phyloP scores from a whole-genome alignment of 2,113 vertebrate genomes.

The Trichomycterus rosablanca region DNA sequence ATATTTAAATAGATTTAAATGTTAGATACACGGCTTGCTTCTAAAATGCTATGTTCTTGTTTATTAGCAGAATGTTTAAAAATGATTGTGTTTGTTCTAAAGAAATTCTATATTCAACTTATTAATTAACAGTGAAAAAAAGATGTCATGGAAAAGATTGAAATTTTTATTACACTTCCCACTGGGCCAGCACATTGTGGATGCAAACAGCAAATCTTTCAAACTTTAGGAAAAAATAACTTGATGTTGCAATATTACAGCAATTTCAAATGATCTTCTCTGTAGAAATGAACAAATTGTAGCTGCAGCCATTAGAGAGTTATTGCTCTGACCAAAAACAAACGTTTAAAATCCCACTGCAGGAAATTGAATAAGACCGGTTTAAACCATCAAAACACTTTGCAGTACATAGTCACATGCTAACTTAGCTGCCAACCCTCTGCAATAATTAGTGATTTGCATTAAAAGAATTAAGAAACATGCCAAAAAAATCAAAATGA shows the following conservation, averaged over 20 bases:
- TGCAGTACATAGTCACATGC: conserved; percentile 15
- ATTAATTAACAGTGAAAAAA: too few species aligned
- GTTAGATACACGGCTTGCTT: too few species aligned
- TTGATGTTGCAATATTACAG: conserved; percentile 18
- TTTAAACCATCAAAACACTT: conserved; percentile 18
- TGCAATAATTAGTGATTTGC: conserved; percentile 43
- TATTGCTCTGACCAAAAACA: conserved; percentile 44
- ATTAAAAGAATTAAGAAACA: conserved; percentile 48
- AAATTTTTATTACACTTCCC: conserved; percentile 38
- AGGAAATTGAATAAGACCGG: conserved; percentile 33
- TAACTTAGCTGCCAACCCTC: conserved; percentile 25
- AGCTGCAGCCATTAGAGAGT: conserved; percentile 26
- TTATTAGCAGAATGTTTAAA: too few species aligned
- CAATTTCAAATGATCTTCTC: conserved; percentile 8
- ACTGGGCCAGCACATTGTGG: conserved; percentile 35
- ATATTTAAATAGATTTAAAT: too few species aligned
- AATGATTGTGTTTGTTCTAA: too few species aligned
- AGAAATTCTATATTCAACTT: too few species aligned
- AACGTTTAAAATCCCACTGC: conserved; percentile 35
- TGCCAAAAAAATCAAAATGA: too few species aligned
- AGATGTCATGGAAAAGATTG: too few species aligned
- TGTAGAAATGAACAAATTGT: conserved; percentile 13
- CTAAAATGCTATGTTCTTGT: too few species aligned
- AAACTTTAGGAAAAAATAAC: conserved; percentile 17
- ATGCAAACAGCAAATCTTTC: conserved; percentile 21